phyloP scores from a whole-genome alignment of 2,113 vertebrate genomes.

The Macheiramphus alcinus region DNA sequence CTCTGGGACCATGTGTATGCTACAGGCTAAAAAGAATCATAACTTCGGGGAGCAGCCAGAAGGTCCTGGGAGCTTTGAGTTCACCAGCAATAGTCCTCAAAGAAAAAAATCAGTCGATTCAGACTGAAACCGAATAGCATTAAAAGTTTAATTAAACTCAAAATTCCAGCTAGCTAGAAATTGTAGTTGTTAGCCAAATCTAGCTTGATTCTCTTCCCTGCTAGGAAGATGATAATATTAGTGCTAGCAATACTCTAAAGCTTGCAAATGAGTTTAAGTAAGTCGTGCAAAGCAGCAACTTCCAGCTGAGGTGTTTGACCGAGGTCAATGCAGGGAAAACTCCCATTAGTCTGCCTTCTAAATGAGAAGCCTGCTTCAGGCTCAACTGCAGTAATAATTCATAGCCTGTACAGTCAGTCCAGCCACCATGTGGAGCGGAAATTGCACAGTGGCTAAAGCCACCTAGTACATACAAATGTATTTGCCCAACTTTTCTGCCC shows the following conservation, averaged over 20 bases:
- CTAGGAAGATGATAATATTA: constrained; percentile 25
- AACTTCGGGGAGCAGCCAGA: background rate
- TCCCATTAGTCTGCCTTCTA: background rate
- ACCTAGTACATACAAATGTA: background rate
- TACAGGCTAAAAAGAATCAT: background rate
- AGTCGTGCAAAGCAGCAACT: constrained; percentile 47
- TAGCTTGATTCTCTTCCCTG: background rate
- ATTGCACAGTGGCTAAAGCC: background rate
- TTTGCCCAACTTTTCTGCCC: background rate
- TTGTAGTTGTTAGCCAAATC: background rate
- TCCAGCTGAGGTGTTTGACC: constrained; percentile 48
- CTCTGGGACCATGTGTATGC: background rate
- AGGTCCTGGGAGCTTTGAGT: background rate
- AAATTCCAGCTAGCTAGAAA: background rate
- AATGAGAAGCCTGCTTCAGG: background rate
- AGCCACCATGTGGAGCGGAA: background rate
- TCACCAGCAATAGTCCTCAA: background rate
- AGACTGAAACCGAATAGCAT: background rate
- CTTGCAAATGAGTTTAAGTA: constrained; percentile 36
- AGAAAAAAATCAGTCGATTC: background rate
- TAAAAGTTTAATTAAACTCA: background rate
- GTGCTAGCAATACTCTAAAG: background rate
- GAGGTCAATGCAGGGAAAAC: constrained; percentile 34
- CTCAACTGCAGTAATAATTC: constrained; percentile 26
- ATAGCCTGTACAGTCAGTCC: background rate